Base-by-base conservation (phyloP, 2,797 vertebrate genomes). In the Myotis planiceps region DNA sequence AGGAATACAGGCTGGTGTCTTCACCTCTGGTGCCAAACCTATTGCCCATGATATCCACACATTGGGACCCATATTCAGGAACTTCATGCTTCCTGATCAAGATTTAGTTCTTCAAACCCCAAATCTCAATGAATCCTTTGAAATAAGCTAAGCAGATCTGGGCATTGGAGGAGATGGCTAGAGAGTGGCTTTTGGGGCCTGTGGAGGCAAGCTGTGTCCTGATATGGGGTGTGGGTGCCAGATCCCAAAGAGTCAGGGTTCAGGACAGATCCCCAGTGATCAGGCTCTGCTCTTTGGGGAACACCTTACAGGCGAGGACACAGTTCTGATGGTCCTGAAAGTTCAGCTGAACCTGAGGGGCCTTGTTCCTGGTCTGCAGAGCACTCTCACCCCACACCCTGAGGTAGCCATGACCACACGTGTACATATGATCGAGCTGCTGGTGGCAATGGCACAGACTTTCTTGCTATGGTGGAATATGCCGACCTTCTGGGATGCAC, bases 91-190 rank as follows among this genome's bases (percentile, higher is more conserved):
- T 97, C 96, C 96, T 97, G 85, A 96, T 96, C 78, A 97, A 71
- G 58, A 96, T 90, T 42, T 96, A 96, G 82, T 97, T 97, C 81
- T 90, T 95, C 78, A 96, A 69, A 86, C 97, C 96, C 96, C 96
- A 97, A 3, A 97, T 96, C 92, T 97, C 96, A 25, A 97, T 94
- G 32, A 94, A 96, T 66, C 92, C 97, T 83, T 75, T 88, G 96
- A 96, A 96, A 76, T 72, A 96, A 63, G 97, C 96, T 88, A 97
- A 21, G 19, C 96, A 96, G 87, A 97, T 81, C 25, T 63, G 96
- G 47, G 93, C 96, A 1, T 97, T 94, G 2, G 95, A 88, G 51
- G 97, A 97, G 34, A 97, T 3, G 0, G 93, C 95, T 37, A 96
- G 53, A 29, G 96, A 96, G 13, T 37, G 90, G 90, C 96, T 96